phyloP scores from a whole-genome alignment of 2,888 invertebrate genomes.

The Drosophila trichaetosa region DNA sequence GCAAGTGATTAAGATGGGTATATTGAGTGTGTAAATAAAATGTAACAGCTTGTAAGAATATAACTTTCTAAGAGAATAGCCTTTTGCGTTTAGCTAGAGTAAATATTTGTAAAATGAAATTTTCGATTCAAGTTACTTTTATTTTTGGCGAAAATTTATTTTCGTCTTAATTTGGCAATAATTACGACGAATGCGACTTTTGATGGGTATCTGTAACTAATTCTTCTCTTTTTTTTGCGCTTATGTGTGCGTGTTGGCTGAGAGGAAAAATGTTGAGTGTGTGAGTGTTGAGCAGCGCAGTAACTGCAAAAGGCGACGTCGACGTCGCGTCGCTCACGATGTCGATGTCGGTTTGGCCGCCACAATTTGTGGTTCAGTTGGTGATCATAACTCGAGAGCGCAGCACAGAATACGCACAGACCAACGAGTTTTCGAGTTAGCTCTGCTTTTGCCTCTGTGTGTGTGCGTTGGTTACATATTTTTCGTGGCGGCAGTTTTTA shows the following conservation, averaged over 20 bases:
- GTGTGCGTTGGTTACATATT: slow-evolving; percentile 25
- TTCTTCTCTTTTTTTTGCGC: background rate
- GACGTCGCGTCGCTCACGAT: slow-evolving; percentile 22
- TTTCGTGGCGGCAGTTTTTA: slow-evolving; percentile 27
- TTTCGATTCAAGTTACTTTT: background rate
- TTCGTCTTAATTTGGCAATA: background rate
- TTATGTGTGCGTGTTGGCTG: slow-evolving; percentile 45
- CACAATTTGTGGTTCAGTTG: slow-evolving; percentile 76
- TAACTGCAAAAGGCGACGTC: slow-evolving; percentile 51
- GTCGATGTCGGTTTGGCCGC: slow-evolving; percentile 41
- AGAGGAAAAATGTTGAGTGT: slow-evolving; percentile 41
- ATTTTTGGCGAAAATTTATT: background rate
- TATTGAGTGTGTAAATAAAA: background rate
- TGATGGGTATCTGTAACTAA: background rate
- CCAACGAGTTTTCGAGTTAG: slow-evolving; percentile 34
- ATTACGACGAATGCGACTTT: background rate
- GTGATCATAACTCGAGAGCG: slow-evolving; percentile 83
- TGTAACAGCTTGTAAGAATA: background rate
- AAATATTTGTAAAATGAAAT: background rate
- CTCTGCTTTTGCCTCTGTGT: slow-evolving; percentile 25
- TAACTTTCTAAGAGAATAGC: background rate
- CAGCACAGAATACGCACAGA: slow-evolving; percentile 66
- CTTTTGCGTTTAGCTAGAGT: background rate
- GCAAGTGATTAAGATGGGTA: background rate
- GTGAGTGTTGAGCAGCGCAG: slow-evolving; percentile 63